Percentiles rank a stretch among this genome's conserved stretches.
Evolutionary conservation across 2,797 vertebrate genomes (phyloP).

Genomic region (Cottoperca gobio): DNA sequence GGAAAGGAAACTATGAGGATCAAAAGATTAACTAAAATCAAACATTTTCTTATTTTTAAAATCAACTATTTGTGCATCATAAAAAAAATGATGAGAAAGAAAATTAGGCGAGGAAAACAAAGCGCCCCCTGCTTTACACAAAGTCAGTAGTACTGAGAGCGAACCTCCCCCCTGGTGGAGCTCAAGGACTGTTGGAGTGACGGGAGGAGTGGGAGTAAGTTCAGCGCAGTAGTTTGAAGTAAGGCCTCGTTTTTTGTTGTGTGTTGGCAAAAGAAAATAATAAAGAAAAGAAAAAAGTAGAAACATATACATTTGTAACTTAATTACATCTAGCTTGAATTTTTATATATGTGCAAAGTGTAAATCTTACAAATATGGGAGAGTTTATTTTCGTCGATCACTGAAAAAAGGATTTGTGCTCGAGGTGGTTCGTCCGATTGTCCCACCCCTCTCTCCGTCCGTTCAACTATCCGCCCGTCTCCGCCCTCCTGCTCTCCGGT

Average conservation of each 20-base stretch:
- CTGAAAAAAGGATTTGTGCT: constrained; percentile 72
- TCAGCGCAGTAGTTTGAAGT: constrained; percentile 91
- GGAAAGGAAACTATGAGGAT: constrained; percentile 19
- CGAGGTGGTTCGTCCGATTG: constrained; percentile 41
- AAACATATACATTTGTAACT: constrained; percentile 81
- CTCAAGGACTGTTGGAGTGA: constrained; percentile 61
- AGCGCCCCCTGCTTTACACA: constrained; percentile 85
- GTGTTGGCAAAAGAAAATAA: constrained; percentile 90
- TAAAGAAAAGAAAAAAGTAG: constrained; percentile 74
- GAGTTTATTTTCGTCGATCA: constrained; percentile 71
- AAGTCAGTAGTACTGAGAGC: constrained; percentile 96
- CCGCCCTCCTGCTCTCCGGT: constrained; percentile 16
- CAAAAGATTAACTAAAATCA: constrained; percentile 83
- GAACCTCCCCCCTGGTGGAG: constrained; percentile 58
- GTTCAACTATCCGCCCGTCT: constrained; percentile 4
- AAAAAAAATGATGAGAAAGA: constrained; percentile 80
- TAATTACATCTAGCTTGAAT: constrained; percentile 81
- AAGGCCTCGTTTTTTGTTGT: constrained; percentile 89
- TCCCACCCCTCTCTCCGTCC: constrained; percentile 23
- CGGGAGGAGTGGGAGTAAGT: constrained; percentile 65
- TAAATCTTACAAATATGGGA: constrained; percentile 82
- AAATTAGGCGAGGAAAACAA: constrained; percentile 82
- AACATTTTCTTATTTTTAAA: constrained; percentile 83
- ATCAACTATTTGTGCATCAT: constrained; percentile 85
- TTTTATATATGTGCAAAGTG: constrained; percentile 85